Evolutionary conservation across 2,797 vertebrate species (phyloP), one percentile per base, ranked within the genome.

Genomic region (Coranthus polyacanthus): DNA sequence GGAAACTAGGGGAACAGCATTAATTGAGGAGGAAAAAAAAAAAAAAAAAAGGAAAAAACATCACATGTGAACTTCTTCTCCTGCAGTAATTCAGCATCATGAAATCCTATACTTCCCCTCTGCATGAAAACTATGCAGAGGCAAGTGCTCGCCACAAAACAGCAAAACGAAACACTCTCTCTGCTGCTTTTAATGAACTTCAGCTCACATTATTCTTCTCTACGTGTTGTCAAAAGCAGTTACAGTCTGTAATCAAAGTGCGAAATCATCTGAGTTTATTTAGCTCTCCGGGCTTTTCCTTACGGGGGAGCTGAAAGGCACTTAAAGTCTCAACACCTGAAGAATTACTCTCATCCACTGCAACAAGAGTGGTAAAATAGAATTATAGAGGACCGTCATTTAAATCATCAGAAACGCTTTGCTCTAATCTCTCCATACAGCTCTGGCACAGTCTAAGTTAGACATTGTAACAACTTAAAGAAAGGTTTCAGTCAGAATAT

Each of bases 401-500:
- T 66, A n/a, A 57, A 38, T 24, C 34, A 82, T 67, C 51, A 15
- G 45, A 11, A 39, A 72, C 55, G 41, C n/a, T 72, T 78, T 79
- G 57, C 58, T 74, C 38, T 45, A 59, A 66, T 73, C 52, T 68
- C 58, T 43, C 80, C 52, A 64, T 79, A 67, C 65, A 53, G 38
- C 56, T 62, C 67, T 84, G 76, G 67, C 50, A 84, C 17, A 63
- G 45, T 46, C 6, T 39, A 37, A 72, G 26, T 68, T 61, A 62
- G 53, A 69, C 62, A 59, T 75, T 82, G 45, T 45, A 72, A 74
- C 68, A 76, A 37, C 41, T 57, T 81, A 73, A 32, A 83, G 80
- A 89, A 87, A 81, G 78, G 68, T 78, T 84, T 79, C 75, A 89
- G 81, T 87, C 83, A 88, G 83, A 88, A 85, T 83, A 60, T 84